These are phyloP conservation scores for Amorpha juglandis DNA, from an alignment of 2,888 invertebrate species.

Conservation along the genomic window DNA sequence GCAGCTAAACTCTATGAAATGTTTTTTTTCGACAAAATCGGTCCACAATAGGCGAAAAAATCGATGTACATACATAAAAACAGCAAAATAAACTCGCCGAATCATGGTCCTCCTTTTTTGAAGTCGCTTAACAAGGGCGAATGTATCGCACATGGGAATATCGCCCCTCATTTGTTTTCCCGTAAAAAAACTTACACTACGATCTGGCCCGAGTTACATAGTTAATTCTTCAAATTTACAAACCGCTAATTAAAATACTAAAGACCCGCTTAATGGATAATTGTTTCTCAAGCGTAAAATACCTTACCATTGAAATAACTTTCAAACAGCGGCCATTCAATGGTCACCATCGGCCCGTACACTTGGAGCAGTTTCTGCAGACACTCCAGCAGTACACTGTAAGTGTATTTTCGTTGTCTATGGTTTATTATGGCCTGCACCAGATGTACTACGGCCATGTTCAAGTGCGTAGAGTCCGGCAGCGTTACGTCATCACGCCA, in stretches of 20 bases:
- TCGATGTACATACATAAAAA: too few relatives aligned
- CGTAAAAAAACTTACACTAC: too few relatives aligned
- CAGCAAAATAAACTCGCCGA: too few relatives aligned
- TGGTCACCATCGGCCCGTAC: constrained; percentile 39
- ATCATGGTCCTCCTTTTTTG: too few relatives aligned
- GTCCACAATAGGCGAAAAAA: too few relatives aligned
- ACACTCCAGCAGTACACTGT: constrained; percentile 42
- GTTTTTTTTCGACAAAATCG: too few relatives aligned
- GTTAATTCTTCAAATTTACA: too few relatives aligned
- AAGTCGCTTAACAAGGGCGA: too few relatives aligned
- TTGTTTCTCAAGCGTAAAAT: not conserved
- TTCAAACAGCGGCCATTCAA: constrained; percentile 51
- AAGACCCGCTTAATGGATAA: not conserved
- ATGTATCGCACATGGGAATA: not conserved
- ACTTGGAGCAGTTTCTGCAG: constrained; percentile 46
- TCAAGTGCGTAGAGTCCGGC: constrained; percentile 32
- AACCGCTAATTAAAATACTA: too few relatives aligned
- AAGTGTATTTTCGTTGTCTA: constrained; percentile 33
- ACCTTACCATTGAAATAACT: constrained; percentile 46
- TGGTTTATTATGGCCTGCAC: constrained; percentile 50
- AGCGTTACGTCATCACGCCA: constrained; percentile 35
- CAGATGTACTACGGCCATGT: constrained; percentile 41
- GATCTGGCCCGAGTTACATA: too few relatives aligned
- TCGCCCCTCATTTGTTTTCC: too few relatives aligned
- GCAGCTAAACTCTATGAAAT: too few relatives aligned